These are phyloP conservation scores for Drosophila malerkotliana DNA, from an alignment of 1,140 invertebrate species.

Conservation along the genomic window DNA sequence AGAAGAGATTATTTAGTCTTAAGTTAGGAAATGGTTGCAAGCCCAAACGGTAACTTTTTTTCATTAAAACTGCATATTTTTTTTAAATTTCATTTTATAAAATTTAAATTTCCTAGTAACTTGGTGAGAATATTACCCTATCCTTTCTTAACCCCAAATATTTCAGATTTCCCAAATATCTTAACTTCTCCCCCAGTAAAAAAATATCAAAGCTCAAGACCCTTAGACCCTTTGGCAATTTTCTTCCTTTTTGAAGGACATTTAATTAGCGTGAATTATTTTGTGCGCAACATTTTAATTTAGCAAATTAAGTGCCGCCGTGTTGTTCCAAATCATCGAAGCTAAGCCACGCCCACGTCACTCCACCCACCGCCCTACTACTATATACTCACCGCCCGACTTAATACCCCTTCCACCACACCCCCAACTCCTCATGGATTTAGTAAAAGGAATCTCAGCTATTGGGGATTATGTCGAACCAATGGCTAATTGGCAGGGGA, in stretches of 20 bases:
- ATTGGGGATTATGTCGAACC: conserved; percentile 63
- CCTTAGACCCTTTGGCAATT: background rate
- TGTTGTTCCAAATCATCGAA: conserved; percentile 23
- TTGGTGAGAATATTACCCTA: no score
- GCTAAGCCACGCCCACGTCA: background rate
- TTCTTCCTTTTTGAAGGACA: conserved; percentile 53
- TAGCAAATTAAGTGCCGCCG: conserved; percentile 64
- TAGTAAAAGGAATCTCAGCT: conserved; percentile 64
- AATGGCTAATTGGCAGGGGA: conserved; percentile 58
- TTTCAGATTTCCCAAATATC: no score
- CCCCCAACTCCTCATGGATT: conserved; percentile 14
- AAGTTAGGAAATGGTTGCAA: no score
- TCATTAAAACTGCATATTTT: no score
- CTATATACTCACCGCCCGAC: background rate
- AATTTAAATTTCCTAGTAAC: no score
- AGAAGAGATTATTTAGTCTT: no score
- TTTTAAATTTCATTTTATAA: no score
- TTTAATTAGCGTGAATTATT: conserved; percentile 77
- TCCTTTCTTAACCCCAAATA: no score
- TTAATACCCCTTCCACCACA: background rate
- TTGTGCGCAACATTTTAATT: conserved; percentile 68
- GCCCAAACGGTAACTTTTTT: no score
- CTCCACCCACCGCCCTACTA: background rate
- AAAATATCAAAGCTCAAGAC: background rate
- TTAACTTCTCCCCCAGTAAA: background rate